These are phyloP conservation scores for Acipenser transmontanus DNA, from an alignment of 2,797 vertebrate species.

Conservation along the genomic window DNA sequence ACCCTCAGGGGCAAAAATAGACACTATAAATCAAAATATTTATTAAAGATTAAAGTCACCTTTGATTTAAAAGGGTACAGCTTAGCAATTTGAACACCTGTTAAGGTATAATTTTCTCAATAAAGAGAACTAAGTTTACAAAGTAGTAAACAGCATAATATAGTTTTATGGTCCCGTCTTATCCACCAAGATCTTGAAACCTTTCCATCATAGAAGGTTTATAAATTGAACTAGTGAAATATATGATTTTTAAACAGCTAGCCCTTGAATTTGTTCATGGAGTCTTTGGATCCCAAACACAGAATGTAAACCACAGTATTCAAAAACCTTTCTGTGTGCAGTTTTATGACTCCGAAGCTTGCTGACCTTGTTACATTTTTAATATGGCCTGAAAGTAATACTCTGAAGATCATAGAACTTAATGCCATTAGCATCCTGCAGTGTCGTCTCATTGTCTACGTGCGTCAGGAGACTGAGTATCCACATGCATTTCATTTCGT, in stretches of 20 bases:
- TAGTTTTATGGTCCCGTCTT: too few relatives aligned
- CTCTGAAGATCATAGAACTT: slow-evolving; percentile 20
- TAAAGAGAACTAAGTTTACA: too few relatives aligned
- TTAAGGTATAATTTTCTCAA: background rate
- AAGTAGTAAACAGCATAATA: too few relatives aligned
- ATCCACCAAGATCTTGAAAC: too few relatives aligned
- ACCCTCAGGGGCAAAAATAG: slow-evolving; percentile 23
- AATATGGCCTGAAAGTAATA: slow-evolving; percentile 22
- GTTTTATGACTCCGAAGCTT: background rate
- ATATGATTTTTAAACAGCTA: too few relatives aligned
- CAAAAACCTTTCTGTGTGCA: slow-evolving; percentile 12
- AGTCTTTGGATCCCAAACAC: background rate
- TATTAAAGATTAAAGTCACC: slow-evolving; percentile 44
- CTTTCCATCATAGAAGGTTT: too few relatives aligned
- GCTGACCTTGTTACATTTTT: slow-evolving; percentile 20
- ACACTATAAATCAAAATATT: slow-evolving; percentile 29
- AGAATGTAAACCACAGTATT: slow-evolving; percentile 12
- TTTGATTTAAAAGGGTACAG: slow-evolving; percentile 25
- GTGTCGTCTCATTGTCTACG: slow-evolving; percentile 19
- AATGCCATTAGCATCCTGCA: slow-evolving; percentile 28
- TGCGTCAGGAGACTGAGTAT: slow-evolving; percentile 29
- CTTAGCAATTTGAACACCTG: background rate
- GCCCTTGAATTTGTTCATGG: too few relatives aligned
- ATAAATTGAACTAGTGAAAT: too few relatives aligned
- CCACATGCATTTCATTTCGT: slow-evolving; percentile 40